Conservation (phyloP, 1,140 invertebrate species). For the Pseudomyrmex gracilis region DNA sequence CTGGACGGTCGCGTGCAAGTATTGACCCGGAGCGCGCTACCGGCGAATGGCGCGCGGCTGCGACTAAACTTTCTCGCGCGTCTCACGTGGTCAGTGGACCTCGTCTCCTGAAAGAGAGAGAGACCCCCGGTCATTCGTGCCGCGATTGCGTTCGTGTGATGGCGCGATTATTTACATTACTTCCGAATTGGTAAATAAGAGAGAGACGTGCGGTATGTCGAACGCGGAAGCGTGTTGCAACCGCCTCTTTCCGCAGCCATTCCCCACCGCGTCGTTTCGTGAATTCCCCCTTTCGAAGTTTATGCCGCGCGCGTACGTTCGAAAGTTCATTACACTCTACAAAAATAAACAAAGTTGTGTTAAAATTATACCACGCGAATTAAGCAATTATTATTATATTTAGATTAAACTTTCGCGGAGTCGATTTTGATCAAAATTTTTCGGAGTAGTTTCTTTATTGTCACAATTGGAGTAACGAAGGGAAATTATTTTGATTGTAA, state of each 20-base stretch:
- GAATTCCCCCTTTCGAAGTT: constrained; percentile 40
- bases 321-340: not conserved
- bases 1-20: constrained; percentile 81
- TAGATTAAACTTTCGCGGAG: too few species aligned
- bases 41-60: constrained; percentile 10
- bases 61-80: constrained; percentile 79
- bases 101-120: constrained; percentile 81
- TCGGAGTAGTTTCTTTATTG: too few species aligned
- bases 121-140: constrained; percentile 72
- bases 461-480: not conserved
- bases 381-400: not conserved
- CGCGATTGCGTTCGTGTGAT: constrained; percentile 73
- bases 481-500: constrained; percentile 3
- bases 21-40: constrained; percentile 75
- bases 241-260: constrained; percentile 75
- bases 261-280: constrained; percentile 10
- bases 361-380: not conserved
- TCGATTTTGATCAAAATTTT: too few species aligned
- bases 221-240: constrained; percentile 80
- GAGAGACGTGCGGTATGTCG: constrained; percentile 55
- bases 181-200: constrained; percentile 82
- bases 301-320: not conserved
- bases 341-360: not conserved
- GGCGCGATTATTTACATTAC: constrained; percentile 80
- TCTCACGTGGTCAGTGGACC: constrained; percentile 82